Base-by-base conservation (phyloP, 2,888 invertebrate genomes). In the Mongoloraphidia duomilia region DNA sequence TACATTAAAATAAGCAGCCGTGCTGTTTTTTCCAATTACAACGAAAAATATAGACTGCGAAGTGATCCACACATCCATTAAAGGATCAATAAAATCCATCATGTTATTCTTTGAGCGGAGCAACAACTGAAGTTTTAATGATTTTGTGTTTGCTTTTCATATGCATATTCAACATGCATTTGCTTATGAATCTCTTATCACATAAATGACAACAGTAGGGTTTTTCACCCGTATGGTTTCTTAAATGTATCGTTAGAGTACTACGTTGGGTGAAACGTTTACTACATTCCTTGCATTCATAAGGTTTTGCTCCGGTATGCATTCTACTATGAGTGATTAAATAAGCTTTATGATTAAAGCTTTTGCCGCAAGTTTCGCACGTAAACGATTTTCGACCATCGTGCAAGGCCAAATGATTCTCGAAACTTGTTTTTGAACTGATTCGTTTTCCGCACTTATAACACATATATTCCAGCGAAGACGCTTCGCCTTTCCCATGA, bases 281-380 rank as follows among this genome's bases (percentile, higher is more conserved):
- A 3, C 64, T 65, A 50, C 75, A 75, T 46, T 68, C 62, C 41
- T 68, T 66, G 39, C 62, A 62, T 26, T 51, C 51, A 47, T 57
- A 59, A 10, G 60, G 62, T 50, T 56, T 59, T 41, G 57, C 59
- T 39, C 58, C 59, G 10, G 60, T 59, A 45, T 61, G 62, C 2
- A 56, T 56, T 13, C 61, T 13, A 36, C 49, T 49, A 54, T 73
- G 73, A 45, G 68, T 68, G 9, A 70, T 70, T 9, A 72, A 58
- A 1, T 69, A 69, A 8, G 70, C 69, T 12, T 70, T 65, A 55
- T 75, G 75, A 0, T 72, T 70, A 56, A 75, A 75, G 2, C 69
- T 64, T 54, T 71, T 74, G 3, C 64, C 65, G 50, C 75, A 75
- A 46, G 68, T 62, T 41, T 68, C 65, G 39, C 62, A 62, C 26